Percentiles rank a stretch among this genome's conserved stretches.
Evolutionary conservation across 2,888 invertebrate species (phyloP).

Genomic region (Calliscelio sp.): DNA sequence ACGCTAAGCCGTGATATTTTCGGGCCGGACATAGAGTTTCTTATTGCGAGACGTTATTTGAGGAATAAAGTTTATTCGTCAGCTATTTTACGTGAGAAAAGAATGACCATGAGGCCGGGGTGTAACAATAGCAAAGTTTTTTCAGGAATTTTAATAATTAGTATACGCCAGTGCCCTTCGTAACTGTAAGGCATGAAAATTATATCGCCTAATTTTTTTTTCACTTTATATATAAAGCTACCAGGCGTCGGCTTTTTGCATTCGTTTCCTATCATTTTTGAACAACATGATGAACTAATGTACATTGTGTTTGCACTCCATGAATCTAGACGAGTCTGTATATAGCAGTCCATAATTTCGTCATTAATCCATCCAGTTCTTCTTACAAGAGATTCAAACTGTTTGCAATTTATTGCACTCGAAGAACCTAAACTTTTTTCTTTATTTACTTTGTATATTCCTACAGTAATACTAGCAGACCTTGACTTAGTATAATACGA

Average conservation of each 20-base stretch:
- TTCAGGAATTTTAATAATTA: background rate
- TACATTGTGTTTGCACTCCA: background rate
- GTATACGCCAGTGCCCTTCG: slow-evolving; percentile 42
- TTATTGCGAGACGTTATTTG: no score
- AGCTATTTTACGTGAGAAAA: no score
- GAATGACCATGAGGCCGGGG: no score
- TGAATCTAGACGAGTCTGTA: slow-evolving; percentile 20
- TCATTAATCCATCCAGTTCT: slow-evolving; percentile 34
- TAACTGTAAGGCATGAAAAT: slow-evolving; percentile 53
- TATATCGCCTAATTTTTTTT: background rate
- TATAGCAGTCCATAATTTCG: slow-evolving; percentile 24
- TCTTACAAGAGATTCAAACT: background rate
- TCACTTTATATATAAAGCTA: background rate
- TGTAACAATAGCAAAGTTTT: no score
- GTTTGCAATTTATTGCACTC: background rate
- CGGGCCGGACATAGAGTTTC: no score
- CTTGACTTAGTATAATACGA: background rate
- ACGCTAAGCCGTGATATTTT: no score
- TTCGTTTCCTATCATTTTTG: slow-evolving; percentile 31
- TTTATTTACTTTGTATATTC: background rate
- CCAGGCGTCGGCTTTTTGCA: background rate
- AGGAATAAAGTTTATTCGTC: no score
- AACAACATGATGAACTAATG: slow-evolving; percentile 30
- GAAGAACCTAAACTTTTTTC: background rate
- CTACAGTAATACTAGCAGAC: background rate